Evolutionary conservation across 1,140 invertebrate genomes (phyloP).

Genomic region (Argopecten irradians): DNA sequence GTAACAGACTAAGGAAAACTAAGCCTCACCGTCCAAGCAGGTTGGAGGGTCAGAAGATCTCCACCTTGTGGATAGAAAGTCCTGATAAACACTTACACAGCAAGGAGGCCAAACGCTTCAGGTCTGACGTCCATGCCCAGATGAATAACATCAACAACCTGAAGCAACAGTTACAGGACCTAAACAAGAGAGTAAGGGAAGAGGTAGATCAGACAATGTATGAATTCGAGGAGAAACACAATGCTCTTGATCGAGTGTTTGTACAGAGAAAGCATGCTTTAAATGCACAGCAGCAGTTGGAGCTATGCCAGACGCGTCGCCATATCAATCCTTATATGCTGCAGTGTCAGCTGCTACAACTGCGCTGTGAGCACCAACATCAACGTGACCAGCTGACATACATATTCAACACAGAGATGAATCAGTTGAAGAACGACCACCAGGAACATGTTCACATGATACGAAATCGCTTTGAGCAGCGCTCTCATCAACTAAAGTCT

Average conservation of each 20-base stretch:
- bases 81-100: not conserved
- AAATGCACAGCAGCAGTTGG: slow-evolving; percentile 36
- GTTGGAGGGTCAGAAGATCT: slow-evolving; percentile 42
- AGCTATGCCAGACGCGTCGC: slow-evolving; percentile 23
- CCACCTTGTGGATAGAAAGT: not conserved
- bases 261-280: not conserved
- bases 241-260: not conserved
- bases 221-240: not conserved
- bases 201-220: not conserved
- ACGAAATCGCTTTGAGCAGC: slow-evolving; percentile 6
- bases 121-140: not conserved
- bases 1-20: slow-evolving; percentile 1
- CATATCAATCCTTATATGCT: not conserved
- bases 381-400: slow-evolving; percentile 27
- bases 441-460: slow-evolving; percentile 1
- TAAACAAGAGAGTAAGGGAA: not conserved
- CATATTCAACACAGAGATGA: slow-evolving; percentile 18
- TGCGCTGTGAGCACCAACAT: slow-evolving; percentile 27
- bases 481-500: slow-evolving; percentile 26
- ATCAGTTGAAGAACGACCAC: not conserved
- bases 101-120: slow-evolving; percentile 21
- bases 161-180: slow-evolving; percentile 25
- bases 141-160: slow-evolving; percentile 32
- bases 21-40: not conserved
- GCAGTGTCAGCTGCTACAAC: slow-evolving; percentile 32